Percentiles rank a stretch among this genome's conserved stretches.
These are phyloP conservation scores for Oopsacas minuta DNA, from an alignment of 37 sponge, comb jelly and placozoan species.

Conservation along the genomic window DNA sequence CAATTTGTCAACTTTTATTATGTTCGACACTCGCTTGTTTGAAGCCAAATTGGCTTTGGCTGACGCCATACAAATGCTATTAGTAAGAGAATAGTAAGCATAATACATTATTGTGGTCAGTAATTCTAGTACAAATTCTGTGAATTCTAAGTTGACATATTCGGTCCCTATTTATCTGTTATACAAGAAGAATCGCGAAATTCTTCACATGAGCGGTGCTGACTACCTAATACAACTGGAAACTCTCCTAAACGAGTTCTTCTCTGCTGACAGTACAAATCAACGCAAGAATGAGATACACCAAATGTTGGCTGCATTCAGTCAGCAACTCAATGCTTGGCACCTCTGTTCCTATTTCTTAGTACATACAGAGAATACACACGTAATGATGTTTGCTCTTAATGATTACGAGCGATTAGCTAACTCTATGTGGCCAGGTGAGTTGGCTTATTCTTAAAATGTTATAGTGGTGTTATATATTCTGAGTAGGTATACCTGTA, in stretches of 20 bases:
- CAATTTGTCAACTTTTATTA: neutral
- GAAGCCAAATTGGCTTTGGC: neutral
- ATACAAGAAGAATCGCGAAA: neutral
- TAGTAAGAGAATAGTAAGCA: neutral
- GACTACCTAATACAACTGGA: neutral
- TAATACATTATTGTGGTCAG: neutral
- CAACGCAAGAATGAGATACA: neutral
- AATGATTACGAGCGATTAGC: conserved; percentile 41
- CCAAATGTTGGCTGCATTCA: neutral
- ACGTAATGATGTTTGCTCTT: conserved; percentile 61
- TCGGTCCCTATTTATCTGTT: neutral
- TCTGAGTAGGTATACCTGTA: neutral
- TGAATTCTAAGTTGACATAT: neutral
- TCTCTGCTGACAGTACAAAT: neutral
- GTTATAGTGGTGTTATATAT: neutral
- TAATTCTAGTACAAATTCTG: neutral
- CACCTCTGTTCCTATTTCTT: conserved; percentile 49
- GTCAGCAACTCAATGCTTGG: neutral
- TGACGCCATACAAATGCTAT: neutral
- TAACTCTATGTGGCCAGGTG: neutral
- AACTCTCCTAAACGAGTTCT: neutral
- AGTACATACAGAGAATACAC: conserved; percentile 41
- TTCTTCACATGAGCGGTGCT: neutral
- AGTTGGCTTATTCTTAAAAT: too few species aligned
- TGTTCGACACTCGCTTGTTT: neutral